phyloP scores from a whole-genome alignment of 2,888 invertebrate genomes.

The Aromia moschata region DNA sequence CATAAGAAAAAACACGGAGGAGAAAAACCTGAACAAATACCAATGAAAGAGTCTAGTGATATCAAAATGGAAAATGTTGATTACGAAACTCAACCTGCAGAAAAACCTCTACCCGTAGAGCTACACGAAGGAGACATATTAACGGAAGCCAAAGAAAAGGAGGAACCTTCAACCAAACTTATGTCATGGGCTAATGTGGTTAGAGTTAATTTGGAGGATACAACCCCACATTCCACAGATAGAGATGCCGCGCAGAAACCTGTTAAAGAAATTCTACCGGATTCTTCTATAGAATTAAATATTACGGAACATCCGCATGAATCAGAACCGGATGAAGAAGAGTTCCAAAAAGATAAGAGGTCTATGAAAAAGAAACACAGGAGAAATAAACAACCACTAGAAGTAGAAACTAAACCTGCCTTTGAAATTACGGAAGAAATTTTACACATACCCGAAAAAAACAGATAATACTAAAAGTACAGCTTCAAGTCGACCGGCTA shows the following conservation, averaged over 20 bases:
- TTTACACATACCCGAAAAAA: constrained; percentile 3
- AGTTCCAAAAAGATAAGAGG: constrained; percentile 28
- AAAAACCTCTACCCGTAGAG: too few relatives aligned
- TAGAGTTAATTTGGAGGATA: constrained; percentile 26
- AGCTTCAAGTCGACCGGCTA: background rate
- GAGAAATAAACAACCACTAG: constrained; percentile 12
- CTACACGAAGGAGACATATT: background rate
- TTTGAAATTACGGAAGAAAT: constrained; percentile 21
- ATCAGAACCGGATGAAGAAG: constrained; percentile 5
- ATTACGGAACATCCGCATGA: constrained; percentile 7
- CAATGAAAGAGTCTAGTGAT: too few relatives aligned
- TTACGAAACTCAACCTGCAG: too few relatives aligned
- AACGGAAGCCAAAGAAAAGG: constrained; percentile 1
- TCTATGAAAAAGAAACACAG: constrained; percentile 35
- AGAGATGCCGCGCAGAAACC: too few relatives aligned
- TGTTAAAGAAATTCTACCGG: background rate
- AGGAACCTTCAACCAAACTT: background rate
- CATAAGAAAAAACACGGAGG: constrained; percentile 17
- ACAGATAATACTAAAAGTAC: background rate
- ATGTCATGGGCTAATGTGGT: constrained; percentile 35
- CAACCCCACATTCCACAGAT: too few relatives aligned
- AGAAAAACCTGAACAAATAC: constrained; percentile 12
- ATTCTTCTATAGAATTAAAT: background rate
- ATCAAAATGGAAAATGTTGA: too few relatives aligned
- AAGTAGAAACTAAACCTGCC: constrained; percentile 3